Evolutionary conservation across 2,797 vertebrate species (phyloP), one percentile per base, ranked within the genome.

Genomic region (Chelon auratus): DNA sequence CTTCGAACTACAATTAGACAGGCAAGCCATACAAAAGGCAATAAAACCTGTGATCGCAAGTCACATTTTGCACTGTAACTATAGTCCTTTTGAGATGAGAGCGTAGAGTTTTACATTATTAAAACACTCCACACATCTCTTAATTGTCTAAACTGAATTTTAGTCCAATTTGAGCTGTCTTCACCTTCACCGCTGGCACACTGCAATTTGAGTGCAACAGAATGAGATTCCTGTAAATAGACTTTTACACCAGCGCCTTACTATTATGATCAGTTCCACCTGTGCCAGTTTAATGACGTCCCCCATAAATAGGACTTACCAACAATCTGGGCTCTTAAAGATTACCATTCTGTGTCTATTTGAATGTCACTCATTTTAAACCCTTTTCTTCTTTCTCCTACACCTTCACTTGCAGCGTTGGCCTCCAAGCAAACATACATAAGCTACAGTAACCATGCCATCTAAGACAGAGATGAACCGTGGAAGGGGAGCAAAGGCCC

Each of bases 381-480:
- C 78, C 18, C 45, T 79, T 62, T 77, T 22, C 55, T 53, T 68
- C 50, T 80, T 53, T 82, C 45, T 78, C 50, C 70, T 24, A 20
- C 45, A 33, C 47, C 53, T 91, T 61, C 89, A 22, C 26, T 59
- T 78, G 3, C 91, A 98, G 97, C 88, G 15, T 87, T 96, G 95
- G 95, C 96, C 81, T 96, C 96, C 90, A 98, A 97, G 93, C 97
- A 97, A 94, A 98, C 97, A 62, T 98, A 98, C 51, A 97, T 98
- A 93, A 97, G 95, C 94, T 98, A 98, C 87, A 97, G 95, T 93
- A 98, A 98, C 95, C 97, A 98, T 40, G 96, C 96, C 65, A 97
- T 97, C 94, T 98, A 96, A 93, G 85, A 80, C 65, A 45, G 62
- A 78, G 72, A 81, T 18, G 37, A 81, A 65, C 40, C 7, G 4